Evolutionary conservation across 2,888 invertebrate genomes (phyloP).

Genomic region (Phytoseiulus persimilis): DNA sequence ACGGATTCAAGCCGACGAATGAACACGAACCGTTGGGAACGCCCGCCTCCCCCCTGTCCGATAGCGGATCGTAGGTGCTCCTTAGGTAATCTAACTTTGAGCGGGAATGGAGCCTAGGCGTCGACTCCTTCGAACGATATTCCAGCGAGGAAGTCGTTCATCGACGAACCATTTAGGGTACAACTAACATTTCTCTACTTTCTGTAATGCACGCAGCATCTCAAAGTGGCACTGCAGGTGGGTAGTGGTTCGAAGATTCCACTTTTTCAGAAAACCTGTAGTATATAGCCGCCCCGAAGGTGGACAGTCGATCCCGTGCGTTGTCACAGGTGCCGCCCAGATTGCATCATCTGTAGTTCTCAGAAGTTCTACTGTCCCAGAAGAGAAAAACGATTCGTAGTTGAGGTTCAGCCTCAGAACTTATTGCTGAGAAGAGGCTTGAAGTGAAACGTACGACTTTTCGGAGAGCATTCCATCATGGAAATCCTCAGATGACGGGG

Average conservation of each 20-base stretch:
- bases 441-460: no score
- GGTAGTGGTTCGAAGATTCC: background rate
- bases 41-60: background rate
- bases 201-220: conserved; percentile 18
- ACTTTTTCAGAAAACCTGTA: background rate
- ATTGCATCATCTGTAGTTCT: background rate
- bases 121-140: no score
- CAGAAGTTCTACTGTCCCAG: background rate
- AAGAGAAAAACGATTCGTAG: background rate
- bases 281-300: no score
- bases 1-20: no score
- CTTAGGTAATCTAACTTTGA: background rate
- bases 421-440: background rate
- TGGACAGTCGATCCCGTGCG: no score
- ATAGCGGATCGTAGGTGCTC: background rate
- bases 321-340: background rate
- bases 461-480: no score
- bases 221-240: conserved; percentile 34
- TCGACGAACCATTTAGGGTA: no score
- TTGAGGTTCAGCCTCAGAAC: background rate
- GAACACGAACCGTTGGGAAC: no score
- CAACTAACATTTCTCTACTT: background rate
- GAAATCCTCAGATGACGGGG: background rate
- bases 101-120: no score
- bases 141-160: no score